phyloP scores from a whole-genome alignment of 2,797 vertebrate genomes.

The Clarias laeviceps region DNA sequence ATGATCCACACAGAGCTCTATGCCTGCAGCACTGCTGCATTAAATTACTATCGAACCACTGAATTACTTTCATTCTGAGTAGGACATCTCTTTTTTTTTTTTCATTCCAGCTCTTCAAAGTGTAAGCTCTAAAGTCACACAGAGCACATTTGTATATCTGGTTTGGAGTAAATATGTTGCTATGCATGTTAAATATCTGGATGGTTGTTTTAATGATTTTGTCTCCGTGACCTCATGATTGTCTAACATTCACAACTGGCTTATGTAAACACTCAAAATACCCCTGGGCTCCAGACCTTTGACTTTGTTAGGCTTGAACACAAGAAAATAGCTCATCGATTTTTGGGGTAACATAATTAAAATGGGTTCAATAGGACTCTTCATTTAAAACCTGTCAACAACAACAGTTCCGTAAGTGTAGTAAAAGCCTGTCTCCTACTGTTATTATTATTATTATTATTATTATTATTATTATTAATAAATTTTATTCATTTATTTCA shows the following conservation, averaged over 20 bases:
- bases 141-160: conserved; percentile 31
- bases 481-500: background rate
- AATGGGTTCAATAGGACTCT: conserved; percentile 69
- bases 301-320: conserved; percentile 64
- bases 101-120: background rate
- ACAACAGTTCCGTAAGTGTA: conserved; percentile 24
- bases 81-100: conserved; percentile 25
- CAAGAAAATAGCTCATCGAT: conserved; percentile 75
- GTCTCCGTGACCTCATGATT: conserved; percentile 72
- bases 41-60: conserved; percentile 66
- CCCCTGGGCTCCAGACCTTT: conserved; percentile 60
- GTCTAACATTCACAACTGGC: conserved; percentile 66
- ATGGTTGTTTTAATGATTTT: conserved; percentile 73
- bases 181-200: conserved; percentile 67
- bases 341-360: conserved; percentile 68
- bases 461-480: background rate
- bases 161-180: conserved; percentile 66
- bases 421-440: background rate
- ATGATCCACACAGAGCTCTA: conserved; percentile 63
- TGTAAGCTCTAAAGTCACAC: conserved; percentile 19
- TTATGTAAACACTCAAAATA: conserved; percentile 74
- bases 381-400: conserved; percentile 66
- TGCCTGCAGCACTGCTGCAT: conserved; percentile 65
- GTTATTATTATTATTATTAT: no score
- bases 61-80: conserved; percentile 50